Evolutionary conservation across 64 coral and sea anemone species (phyloP).

Genomic region (Montipora foliosa): DNA sequence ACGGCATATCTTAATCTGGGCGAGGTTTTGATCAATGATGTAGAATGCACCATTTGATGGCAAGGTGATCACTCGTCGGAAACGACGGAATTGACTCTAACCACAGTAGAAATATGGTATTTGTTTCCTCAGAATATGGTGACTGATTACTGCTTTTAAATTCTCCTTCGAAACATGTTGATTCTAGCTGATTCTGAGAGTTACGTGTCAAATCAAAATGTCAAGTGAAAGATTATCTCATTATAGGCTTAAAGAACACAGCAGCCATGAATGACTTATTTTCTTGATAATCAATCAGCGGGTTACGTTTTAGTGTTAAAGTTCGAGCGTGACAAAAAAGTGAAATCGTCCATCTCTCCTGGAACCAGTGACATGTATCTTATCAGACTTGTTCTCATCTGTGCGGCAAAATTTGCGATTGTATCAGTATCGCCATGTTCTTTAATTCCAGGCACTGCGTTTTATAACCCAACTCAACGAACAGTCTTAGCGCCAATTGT

Average conservation of each 20-base stretch:
- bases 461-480: conserved; percentile 68
- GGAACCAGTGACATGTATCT: conserved; percentile 39
- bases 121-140: no score
- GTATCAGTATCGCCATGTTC: conserved; percentile 50
- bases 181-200: background rate
- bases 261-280: conserved; percentile 22
- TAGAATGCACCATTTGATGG: background rate
- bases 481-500: conserved; percentile 81
- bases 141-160: background rate
- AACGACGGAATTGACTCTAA: background rate
- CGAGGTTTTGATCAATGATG: background rate
- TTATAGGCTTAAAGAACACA: background rate
- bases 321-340: background rate
- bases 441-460: conserved; percentile 11
- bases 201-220: background rate
- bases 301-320: conserved; percentile 11
- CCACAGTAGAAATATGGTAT: background rate
- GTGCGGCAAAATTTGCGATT: conserved; percentile 8
- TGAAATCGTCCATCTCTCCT: background rate
- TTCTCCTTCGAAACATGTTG: background rate
- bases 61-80: conserved; percentile 13
- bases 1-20: background rate
- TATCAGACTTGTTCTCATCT: background rate
- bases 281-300: background rate
- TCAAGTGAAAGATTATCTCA: background rate